Evolutionary conservation across 2,797 vertebrate species (phyloP).

Genomic region (Pangasius larnaudii): DNA sequence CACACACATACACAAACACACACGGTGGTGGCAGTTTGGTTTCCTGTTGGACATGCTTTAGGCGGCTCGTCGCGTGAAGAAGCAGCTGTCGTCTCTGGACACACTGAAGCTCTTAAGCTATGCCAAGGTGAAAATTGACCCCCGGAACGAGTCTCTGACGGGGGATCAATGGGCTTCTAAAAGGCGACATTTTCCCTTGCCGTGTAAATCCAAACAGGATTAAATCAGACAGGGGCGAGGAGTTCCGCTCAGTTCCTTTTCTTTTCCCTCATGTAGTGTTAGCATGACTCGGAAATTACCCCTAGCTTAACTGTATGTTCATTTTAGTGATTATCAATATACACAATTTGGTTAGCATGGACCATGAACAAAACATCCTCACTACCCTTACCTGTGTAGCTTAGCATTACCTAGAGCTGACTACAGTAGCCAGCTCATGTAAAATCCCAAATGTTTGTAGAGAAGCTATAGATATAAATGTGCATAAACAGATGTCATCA

Average conservation of each 20-base stretch:
- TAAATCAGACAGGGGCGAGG: neutral
- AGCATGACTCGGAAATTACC: neutral
- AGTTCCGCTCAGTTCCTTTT: neutral
- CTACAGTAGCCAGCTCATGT: neutral
- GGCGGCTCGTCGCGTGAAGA: neutral
- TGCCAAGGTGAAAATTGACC: conserved; percentile 41
- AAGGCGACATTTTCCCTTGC: neutral
- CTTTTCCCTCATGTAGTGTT: neutral
- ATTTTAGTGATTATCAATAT: neutral
- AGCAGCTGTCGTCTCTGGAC: conserved; percentile 29
- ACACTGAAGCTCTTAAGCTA: conserved; percentile 34
- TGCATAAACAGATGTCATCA: neutral
- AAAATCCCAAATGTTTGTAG: neutral
- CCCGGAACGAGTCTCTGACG: neutral
- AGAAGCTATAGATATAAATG: neutral
- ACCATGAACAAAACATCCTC: neutral
- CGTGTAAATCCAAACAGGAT: conserved; percentile 30
- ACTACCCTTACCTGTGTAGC: neutral
- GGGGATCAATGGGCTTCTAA: conserved; percentile 19
- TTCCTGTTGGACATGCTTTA: conserved; percentile 20
- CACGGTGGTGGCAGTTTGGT: neutral
- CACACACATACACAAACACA: neutral
- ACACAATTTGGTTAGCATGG: neutral
- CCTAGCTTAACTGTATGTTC: neutral
- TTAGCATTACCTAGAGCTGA: neutral